Percentiles rank a stretch among this genome's conserved stretches.
These are phyloP conservation scores for Lepidurus packardi DNA, from an alignment of 1,140 invertebrate genomes.

Conservation along the genomic window DNA sequence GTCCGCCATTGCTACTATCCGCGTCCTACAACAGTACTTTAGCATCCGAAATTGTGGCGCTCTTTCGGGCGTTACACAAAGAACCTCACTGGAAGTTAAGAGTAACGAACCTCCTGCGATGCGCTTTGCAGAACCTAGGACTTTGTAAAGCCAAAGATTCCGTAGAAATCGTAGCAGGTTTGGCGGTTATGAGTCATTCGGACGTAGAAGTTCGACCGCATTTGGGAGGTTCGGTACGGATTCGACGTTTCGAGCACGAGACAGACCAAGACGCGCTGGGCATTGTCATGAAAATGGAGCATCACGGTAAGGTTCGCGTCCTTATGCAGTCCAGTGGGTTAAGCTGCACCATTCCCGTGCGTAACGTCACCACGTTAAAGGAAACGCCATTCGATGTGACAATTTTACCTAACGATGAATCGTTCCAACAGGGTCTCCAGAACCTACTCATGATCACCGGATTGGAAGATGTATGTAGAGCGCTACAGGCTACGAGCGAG, in stretches of 20 bases:
- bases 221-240: not conserved
- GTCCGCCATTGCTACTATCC: not conserved
- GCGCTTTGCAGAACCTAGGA: not conserved
- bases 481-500: not conserved
- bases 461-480: not conserved
- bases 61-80: conserved; percentile 24
- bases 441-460: not conserved
- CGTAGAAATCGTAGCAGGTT: not conserved
- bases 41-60: conserved; percentile 17
- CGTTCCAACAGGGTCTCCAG: not conserved
- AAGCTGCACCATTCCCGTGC: not conserved
- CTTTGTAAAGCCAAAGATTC: not conserved
- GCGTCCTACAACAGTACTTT: conserved; percentile 24
- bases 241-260: not conserved
- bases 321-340: not conserved
- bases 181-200: not conserved
- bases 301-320: not conserved
- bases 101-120: conserved; percentile 16
- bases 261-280: not conserved
- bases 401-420: not conserved
- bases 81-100: not conserved
- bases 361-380: not conserved
- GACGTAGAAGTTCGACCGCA: not conserved
- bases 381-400: not conserved
- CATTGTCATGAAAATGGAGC: not conserved